A percentile compares a stretch with the other conserved stretches of the same genome.
Conservation (phyloP, 2,113 vertebrate species). For the Aix galericulata region DNA sequence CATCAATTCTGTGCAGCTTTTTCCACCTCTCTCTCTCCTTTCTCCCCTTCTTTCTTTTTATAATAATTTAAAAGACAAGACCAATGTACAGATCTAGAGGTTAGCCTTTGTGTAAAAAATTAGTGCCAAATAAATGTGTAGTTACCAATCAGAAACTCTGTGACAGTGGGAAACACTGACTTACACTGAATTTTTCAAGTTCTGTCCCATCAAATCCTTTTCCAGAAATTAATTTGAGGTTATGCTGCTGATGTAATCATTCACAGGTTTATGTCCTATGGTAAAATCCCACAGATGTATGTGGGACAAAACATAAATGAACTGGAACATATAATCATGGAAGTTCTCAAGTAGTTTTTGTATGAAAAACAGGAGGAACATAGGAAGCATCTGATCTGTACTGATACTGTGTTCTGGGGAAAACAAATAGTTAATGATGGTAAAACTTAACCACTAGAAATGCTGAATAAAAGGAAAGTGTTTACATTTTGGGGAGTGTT, state of each 20-base stretch:
- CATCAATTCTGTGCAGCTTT: background rate
- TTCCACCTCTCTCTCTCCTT: background rate
- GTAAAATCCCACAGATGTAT: background rate
- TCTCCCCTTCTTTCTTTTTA: background rate
- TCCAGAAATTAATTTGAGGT: background rate
- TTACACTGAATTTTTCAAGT: background rate
- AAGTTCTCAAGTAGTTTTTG: background rate
- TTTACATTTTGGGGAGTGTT: conserved; percentile 33
- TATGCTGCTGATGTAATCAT: background rate
- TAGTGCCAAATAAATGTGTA: background rate
- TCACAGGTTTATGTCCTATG: accelerated
- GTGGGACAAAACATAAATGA: background rate
- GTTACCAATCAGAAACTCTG: background rate
- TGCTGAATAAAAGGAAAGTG: background rate
- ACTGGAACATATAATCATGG: accelerated
- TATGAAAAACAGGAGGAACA: background rate
- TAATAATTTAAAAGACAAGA: background rate
- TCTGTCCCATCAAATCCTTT: background rate
- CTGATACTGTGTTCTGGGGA: background rate
- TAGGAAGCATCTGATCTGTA: background rate
- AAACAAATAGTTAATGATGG: background rate
- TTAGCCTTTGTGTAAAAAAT: background rate
- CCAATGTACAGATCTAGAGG: background rate
- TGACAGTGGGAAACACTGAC: background rate
- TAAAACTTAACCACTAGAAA: background rate